A percentile compares a stretch with the other conserved stretches of the same genome.
These are phyloP conservation scores for Unio pictorum DNA, from an alignment of 2,888 invertebrate species.

Conservation along the genomic window DNA sequence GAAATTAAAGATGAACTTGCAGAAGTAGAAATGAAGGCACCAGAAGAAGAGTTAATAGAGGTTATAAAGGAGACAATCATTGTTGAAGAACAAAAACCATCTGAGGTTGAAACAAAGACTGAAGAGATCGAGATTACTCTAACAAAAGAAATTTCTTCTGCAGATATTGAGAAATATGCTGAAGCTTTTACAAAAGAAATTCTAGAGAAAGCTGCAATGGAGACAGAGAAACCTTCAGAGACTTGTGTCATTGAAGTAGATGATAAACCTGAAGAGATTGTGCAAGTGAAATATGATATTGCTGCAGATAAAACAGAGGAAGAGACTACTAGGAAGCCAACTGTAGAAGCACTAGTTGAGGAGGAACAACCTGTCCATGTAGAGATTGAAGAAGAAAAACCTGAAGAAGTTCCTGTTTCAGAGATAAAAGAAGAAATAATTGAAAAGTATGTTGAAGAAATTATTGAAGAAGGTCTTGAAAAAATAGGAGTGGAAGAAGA, in stretches of 20 bases:
- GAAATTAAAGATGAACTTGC: constrained; percentile 20
- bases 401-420: constrained; percentile 15
- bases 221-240: constrained; percentile 26
- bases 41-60: constrained; percentile 30
- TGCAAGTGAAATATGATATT: too few species aligned
- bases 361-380: constrained; percentile 15
- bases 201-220: constrained; percentile 19
- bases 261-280: too few species aligned
- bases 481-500: constrained; percentile 28
- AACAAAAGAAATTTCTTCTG: constrained; percentile 13
- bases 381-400: constrained; percentile 16
- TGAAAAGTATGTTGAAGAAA: constrained; percentile 36
- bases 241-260: constrained; percentile 4
- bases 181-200: constrained; percentile 25
- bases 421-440: constrained; percentile 23
- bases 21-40: constrained; percentile 29
- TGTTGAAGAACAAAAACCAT: neutral
- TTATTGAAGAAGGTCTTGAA: constrained; percentile 37
- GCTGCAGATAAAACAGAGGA: neutral
- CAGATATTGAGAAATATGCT: constrained; percentile 27
- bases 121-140: neutral
- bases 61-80: constrained; percentile 12
- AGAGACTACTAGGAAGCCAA: constrained; percentile 4
- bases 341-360: constrained; percentile 9
- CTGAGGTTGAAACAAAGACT: neutral